Evolutionary conservation across 1,140 invertebrate genomes (phyloP).

Genomic region (Drosophila neocordata): DNA sequence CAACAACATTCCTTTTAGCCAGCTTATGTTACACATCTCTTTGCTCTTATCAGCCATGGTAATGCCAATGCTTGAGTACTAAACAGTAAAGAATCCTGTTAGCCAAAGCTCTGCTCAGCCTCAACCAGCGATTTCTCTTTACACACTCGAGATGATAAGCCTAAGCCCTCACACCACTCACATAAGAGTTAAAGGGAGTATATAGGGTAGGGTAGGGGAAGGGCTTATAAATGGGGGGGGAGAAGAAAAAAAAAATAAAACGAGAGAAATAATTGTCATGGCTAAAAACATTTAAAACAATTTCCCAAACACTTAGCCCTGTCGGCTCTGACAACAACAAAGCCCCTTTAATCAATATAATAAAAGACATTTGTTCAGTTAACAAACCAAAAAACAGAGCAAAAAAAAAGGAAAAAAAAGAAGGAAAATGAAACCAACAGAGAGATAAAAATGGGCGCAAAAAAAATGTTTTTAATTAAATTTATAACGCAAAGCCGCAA

Average conservation of each 20-base stretch:
- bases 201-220: not conserved
- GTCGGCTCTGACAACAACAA: constrained; percentile 60
- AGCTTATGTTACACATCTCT: constrained; percentile 9
- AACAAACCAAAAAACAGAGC: constrained; percentile 42
- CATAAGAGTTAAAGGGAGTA: constrained; percentile 31
- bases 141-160: constrained; percentile 41
- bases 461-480: constrained; percentile 73
- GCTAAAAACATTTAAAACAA: constrained; percentile 73
- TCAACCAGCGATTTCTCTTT: constrained; percentile 34
- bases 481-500: constrained; percentile 78
- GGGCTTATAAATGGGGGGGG: not conserved
- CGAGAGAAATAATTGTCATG: constrained; percentile 68
- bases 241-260: not conserved
- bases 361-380: constrained; percentile 77
- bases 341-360: constrained; percentile 78
- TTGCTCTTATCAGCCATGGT: not conserved
- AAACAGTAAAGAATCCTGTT: constrained; percentile 2
- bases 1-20: constrained; percentile 7
- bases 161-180: constrained; percentile 32
- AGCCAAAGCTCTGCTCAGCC: constrained; percentile 37
- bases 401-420: constrained; percentile 32
- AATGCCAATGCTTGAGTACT: not conserved
- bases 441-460: constrained; percentile 19
- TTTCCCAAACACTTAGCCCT: constrained; percentile 70
- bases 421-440: constrained; percentile 8